Conservation (phyloP, 2,797 vertebrate genomes). For the Synaphobranchus kaupii region DNA sequence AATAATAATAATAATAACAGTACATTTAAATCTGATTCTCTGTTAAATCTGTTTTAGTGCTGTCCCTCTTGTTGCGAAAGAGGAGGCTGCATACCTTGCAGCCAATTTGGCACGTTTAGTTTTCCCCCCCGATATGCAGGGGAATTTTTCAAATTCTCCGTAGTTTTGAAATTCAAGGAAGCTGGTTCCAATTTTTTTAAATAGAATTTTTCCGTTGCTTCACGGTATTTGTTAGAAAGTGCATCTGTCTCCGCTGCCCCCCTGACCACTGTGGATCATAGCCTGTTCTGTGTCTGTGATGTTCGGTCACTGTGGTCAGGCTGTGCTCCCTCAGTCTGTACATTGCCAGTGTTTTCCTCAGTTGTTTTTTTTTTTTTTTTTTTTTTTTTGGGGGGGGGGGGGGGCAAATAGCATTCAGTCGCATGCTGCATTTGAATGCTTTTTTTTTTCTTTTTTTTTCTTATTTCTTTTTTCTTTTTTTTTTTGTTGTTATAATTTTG, state of each 20-base stretch:
- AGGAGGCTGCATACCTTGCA: no score
- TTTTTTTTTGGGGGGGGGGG: no score
- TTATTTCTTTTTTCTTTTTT: background rate
- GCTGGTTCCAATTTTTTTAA: background rate
- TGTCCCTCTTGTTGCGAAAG: no score
- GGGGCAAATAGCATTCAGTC: background rate
- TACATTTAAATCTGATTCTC: no score
- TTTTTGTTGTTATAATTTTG: background rate
- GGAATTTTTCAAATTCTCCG: background rate
- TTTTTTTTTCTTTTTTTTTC: background rate
- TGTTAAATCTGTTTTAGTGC: no score
- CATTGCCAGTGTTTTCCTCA: background rate
- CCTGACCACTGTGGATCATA: background rate
- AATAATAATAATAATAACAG: no score
- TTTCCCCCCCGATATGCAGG: background rate
- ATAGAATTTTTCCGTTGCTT: background rate
- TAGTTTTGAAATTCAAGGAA: background rate
- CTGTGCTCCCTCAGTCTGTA: background rate
- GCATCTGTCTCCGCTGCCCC: background rate
- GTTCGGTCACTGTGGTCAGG: background rate
- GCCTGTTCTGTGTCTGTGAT: background rate
- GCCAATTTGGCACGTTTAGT: no score
- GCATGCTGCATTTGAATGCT: background rate
- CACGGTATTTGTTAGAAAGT: background rate
- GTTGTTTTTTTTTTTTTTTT: background rate